Percentiles rank a stretch among this genome's conserved stretches.
Evolutionary conservation across 2,888 invertebrate genomes (phyloP).

Genomic region (Gisinianus flammeolus): DNA sequence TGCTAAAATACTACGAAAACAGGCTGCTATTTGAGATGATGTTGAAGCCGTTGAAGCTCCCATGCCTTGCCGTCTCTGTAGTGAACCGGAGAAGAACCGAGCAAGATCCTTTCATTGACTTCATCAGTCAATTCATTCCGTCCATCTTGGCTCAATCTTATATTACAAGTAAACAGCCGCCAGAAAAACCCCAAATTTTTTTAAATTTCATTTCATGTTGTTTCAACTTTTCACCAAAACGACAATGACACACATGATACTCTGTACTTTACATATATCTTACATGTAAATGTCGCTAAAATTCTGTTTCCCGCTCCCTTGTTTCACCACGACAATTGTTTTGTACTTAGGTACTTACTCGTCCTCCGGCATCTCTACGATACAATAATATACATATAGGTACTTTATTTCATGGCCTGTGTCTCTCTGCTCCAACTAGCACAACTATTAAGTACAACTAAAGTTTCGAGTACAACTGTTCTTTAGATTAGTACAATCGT

Average conservation of each 20-base stretch:
- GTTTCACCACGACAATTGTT: no score
- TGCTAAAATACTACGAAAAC: background rate
- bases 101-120: background rate
- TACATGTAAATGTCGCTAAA: no score
- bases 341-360: no score
- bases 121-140: conserved; percentile 1
- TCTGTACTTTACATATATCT: no score
- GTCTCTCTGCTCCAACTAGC: no score
- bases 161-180: conserved; percentile 14
- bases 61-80: background rate
- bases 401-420: no score
- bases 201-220: background rate
- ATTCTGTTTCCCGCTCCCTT: no score
- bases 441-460: background rate
- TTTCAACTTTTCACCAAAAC: background rate
- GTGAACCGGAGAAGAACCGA: background rate
- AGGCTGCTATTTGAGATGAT: background rate
- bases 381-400: no score
- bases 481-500: background rate
- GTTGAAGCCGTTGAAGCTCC: background rate
- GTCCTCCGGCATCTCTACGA: no score
- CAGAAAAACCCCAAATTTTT: background rate
- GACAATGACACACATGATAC: no score
- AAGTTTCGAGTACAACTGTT: background rate
- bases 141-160: background rate